Evolutionary conservation across 2,797 vertebrate genomes (phyloP).

Genomic region (Vespertilio murinus): DNA sequence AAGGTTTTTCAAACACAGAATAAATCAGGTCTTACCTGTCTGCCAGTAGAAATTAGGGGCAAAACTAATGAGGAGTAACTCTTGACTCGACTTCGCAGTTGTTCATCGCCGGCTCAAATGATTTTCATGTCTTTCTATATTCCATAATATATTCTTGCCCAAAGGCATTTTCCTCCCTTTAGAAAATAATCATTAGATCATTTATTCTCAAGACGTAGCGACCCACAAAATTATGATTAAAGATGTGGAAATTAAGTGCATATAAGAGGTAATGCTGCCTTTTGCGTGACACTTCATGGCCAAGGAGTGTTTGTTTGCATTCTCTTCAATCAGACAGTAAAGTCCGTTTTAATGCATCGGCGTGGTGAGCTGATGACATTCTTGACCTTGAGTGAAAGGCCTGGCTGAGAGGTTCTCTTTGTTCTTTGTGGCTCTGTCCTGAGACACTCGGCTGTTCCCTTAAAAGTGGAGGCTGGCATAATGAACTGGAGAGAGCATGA

Average conservation of each 20-base stretch:
- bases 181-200: constrained; percentile 8
- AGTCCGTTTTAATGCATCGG: background rate
- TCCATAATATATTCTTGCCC: background rate
- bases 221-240: background rate
- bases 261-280: background rate
- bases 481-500: background rate
- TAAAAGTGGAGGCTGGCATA: constrained; percentile 17
- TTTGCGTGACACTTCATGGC: background rate
- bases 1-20: constrained; percentile 68
- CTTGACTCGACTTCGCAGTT: constrained; percentile 31
- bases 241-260: background rate
- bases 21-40: constrained; percentile 66
- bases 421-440: constrained; percentile 37
- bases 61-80: background rate
- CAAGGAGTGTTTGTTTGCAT: background rate
- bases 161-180: background rate
- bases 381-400: background rate
- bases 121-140: constrained; percentile 15
- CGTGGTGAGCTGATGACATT: background rate
- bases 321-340: background rate
- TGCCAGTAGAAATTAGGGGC: constrained; percentile 32
- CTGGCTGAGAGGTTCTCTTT: constrained; percentile 47
- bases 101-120: background rate
- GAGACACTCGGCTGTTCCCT: background rate
- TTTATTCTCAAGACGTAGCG: constrained; percentile 46